Evolutionary conservation across 2,888 invertebrate species (phyloP).

Genomic region (Megaustenia siamemsis): DNA sequence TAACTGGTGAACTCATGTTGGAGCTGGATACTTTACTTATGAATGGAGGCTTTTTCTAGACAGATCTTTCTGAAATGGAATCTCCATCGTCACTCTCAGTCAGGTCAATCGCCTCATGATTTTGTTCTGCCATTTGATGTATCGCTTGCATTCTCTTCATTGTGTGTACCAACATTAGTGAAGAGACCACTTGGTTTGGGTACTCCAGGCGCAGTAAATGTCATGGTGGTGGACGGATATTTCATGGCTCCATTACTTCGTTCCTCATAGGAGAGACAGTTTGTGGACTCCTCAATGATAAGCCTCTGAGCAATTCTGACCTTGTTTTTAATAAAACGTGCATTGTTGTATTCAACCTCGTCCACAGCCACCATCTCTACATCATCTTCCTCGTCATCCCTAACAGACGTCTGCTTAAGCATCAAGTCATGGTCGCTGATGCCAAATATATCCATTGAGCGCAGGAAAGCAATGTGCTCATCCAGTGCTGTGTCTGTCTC

Average conservation of each 20-base stretch:
- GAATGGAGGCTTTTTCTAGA: background rate
- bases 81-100: background rate
- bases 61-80: background rate
- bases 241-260: constrained; percentile 40
- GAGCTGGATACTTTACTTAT: too few relatives aligned
- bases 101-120: background rate
- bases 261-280: constrained; percentile 38
- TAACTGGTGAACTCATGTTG: background rate
- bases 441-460: constrained; percentile 79
- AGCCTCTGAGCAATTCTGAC: constrained; percentile 49
- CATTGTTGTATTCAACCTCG: constrained; percentile 13
- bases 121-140: background rate
- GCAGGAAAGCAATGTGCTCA: constrained; percentile 78
- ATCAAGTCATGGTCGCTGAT: constrained; percentile 81
- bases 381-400: constrained; percentile 47
- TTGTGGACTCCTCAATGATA: constrained; percentile 37
- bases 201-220: background rate
- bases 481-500: constrained; percentile 75
- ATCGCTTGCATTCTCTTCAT: background rate
- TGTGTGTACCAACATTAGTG: background rate
- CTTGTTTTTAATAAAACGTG: constrained; percentile 37
- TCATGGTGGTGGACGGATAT: constrained; percentile 11
- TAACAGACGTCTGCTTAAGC: constrained; percentile 71
- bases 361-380: background rate
- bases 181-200: constrained; percentile 27